Conservation (phyloP, 2,113 vertebrate genomes). For the Dasyurus viverrinus region DNA sequence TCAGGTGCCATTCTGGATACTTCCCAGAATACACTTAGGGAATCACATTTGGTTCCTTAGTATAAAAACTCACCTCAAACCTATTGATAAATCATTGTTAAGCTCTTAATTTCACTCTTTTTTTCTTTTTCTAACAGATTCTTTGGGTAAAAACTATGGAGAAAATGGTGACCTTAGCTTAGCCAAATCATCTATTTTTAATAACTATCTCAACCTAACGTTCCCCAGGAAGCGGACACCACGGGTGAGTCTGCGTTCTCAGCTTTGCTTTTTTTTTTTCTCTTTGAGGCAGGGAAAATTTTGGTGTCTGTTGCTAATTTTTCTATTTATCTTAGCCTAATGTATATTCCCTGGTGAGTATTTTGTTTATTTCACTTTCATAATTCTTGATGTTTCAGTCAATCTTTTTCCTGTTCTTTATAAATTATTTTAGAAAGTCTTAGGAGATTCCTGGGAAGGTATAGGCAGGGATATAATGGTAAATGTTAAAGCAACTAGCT, state of each 20-base stretch:
- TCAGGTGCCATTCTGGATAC: neutral
- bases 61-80: neutral
- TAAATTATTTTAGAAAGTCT: neutral
- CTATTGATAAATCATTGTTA: neutral
- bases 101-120: neutral
- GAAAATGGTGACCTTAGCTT: slow-evolving; percentile 86
- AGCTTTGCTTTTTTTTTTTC: neutral
- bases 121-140: slow-evolving; percentile 79
- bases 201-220: slow-evolving; percentile 90
- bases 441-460: neutral
- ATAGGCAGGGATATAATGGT: neutral
- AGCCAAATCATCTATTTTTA: slow-evolving; percentile 85
- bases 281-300: neutral
- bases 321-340: neutral
- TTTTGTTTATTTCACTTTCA: neutral
- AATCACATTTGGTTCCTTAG: neutral
- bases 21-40: neutral
- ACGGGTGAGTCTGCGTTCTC: slow-evolving; percentile 85
- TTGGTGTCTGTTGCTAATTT: neutral
- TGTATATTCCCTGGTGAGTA: neutral
- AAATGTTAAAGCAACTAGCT: neutral
- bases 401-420: neutral
- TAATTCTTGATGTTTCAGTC: neutral
- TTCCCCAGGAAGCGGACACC: slow-evolving; percentile 94
- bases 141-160: slow-evolving; percentile 85